Base-by-base conservation (phyloP, 2,888 invertebrate species). In the Tuberolachnus salignus region DNA sequence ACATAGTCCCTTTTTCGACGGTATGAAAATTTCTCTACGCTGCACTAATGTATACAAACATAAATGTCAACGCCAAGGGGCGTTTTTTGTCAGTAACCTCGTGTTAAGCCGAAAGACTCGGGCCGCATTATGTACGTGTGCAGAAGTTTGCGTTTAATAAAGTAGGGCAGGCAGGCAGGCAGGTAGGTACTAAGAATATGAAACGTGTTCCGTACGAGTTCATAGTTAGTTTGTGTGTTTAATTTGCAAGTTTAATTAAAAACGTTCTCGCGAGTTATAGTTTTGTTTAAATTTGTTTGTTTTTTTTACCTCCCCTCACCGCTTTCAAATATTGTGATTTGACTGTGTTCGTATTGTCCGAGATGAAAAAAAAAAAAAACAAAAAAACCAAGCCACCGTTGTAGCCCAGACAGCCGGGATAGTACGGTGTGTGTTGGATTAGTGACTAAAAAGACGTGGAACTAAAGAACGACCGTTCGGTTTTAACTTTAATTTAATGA, bases 221-320 rank as follows among this genome's bases (percentile, higher is more conserved):
- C 51, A 16, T 21, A 51, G 63, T 23, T 42, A 42, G 63, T 73
- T 61, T 51, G 63, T 53, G 8, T 51, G 73, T 63, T 63, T 63
- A 73, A 63, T 73, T 73, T 63, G 21, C 73, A 53, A 73, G 73
- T 73, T 73, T 73, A 73, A 73, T 73, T 73, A 63, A 63, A 63
- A 51, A 72, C 59, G 46, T 72, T 23, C n/a, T 44, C 1, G n/a
- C 6, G 21, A 16, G 49, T 72, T 23, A 19, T 46, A 4, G 51
- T 46, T 71, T 49, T 26, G 46, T 59, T 59, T 26, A 46, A 26
- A 21, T 46, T 21, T 55, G 42, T 44, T n/a, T 44, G 8, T 49
- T 16, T 26, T 59, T 59, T 13, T 19, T 53, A 19, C n/a, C n/a
- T n/a, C n/a, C n/a, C n/a, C n/a, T n/a, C n/a, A n/a, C n/a, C n/a